A percentile compares a stretch with the other conserved stretches of the same genome.
Evolutionary conservation across 2,888 invertebrate species (phyloP).

Genomic region (Lordiphosa andalusiaca): DNA sequence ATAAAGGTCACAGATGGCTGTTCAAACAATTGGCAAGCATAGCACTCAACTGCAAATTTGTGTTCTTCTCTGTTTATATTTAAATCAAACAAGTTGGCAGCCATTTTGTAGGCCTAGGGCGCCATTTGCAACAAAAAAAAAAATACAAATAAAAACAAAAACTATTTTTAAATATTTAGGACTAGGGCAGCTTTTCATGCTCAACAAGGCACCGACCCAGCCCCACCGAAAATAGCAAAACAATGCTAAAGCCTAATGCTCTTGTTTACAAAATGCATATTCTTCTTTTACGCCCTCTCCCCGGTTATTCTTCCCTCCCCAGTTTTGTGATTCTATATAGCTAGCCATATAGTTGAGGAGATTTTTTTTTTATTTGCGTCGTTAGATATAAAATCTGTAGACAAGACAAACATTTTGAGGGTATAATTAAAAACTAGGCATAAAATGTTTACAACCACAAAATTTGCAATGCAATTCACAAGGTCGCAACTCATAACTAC

Average conservation of each 20-base stretch:
- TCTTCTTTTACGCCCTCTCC: conserved; percentile 6
- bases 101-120: conserved; percentile 31
- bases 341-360: conserved; percentile 48
- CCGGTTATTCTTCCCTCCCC: not conserved
- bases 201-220: conserved; percentile 13
- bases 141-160: no score
- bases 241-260: conserved; percentile 31
- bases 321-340: conserved; percentile 24
- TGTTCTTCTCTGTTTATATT: not conserved
- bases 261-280: conserved; percentile 31
- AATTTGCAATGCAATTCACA: conserved; percentile 26
- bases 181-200: conserved; percentile 1
- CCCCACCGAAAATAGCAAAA: conserved; percentile 11
- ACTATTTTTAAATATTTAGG: not conserved
- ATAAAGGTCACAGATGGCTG: no score
- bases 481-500: conserved; percentile 26
- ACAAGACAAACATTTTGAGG: conserved; percentile 50
- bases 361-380: conserved; percentile 29
- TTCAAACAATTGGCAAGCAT: no score
- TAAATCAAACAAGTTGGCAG: conserved; percentile 2
- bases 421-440: conserved; percentile 49
- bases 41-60: no score
- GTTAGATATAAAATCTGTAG: conserved; percentile 17
- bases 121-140: conserved; percentile 13
- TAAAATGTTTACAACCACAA: conserved; percentile 41